These are phyloP conservation scores for Meandrusa payeni DNA, from an alignment of 2,888 invertebrate species.

Conservation along the genomic window DNA sequence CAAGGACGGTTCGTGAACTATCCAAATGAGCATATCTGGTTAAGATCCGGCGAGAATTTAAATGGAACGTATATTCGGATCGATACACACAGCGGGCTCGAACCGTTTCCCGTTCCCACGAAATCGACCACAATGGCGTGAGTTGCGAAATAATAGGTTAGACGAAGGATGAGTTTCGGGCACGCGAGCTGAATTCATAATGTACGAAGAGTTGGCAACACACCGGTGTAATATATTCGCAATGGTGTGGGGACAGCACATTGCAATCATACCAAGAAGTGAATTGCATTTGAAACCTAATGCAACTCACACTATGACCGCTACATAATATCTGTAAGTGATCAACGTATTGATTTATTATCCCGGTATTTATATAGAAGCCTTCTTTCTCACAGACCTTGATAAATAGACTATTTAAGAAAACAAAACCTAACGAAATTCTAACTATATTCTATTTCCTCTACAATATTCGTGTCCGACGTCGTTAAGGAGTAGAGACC, in stretches of 20 bases:
- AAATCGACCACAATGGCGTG: slow-evolving; percentile 40
- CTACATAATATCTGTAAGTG: slow-evolving; percentile 4
- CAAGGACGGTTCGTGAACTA: slow-evolving; percentile 41
- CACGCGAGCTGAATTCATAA: slow-evolving; percentile 33
- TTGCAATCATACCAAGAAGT: slow-evolving; percentile 17
- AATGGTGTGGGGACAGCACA: slow-evolving; percentile 14
- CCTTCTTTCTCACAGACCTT: no score
- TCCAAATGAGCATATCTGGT: slow-evolving; percentile 48
- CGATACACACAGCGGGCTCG: slow-evolving; percentile 51
- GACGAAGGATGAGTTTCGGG: slow-evolving; percentile 29
- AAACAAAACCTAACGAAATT: no score
- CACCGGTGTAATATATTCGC: slow-evolving; percentile 20
- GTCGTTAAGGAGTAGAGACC: no score
- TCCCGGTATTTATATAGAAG: slow-evolving; percentile 5
- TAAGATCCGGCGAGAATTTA: slow-evolving; percentile 25
- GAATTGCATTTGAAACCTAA: slow-evolving; percentile 11
- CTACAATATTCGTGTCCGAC: no score
- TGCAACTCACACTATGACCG: slow-evolving; percentile 14
- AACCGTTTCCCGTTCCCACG: slow-evolving; percentile 55
- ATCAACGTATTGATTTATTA: slow-evolving; percentile 7
- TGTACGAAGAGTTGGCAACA: slow-evolving; percentile 13
- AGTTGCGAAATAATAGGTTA: slow-evolving; percentile 46
- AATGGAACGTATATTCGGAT: slow-evolving; percentile 31
- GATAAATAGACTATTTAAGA: no score
- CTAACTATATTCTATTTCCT: no score